These are phyloP conservation scores for Listronotus bonariensis DNA, from an alignment of 1,140 invertebrate genomes.

Conservation along the genomic window DNA sequence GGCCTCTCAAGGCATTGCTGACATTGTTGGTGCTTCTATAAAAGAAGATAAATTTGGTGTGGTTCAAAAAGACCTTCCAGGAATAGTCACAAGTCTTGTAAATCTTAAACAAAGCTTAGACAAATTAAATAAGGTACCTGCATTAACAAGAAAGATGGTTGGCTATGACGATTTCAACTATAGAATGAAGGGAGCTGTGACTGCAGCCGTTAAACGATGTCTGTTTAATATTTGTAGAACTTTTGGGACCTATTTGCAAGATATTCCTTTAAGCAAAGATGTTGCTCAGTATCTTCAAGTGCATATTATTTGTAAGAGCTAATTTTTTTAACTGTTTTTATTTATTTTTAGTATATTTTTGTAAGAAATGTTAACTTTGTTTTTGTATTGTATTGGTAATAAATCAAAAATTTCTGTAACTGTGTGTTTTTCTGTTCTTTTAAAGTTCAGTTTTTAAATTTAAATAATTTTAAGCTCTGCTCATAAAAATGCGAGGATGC, in stretches of 20 bases:
- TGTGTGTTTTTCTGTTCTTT: too few relatives aligned
- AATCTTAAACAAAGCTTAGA: conserved; percentile 71
- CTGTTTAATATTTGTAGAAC: conserved; percentile 73
- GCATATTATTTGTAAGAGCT: conserved; percentile 39
- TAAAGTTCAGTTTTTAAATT: too few relatives aligned
- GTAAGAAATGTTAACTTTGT: too few relatives aligned
- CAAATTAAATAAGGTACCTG: conserved; percentile 68
- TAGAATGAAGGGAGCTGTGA: conserved; percentile 65
- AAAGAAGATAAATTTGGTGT: conserved; percentile 79
- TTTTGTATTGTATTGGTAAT: too few relatives aligned
- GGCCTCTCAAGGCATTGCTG: conserved; percentile 70
- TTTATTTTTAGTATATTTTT: too few relatives aligned
- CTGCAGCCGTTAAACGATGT: conserved; percentile 69
- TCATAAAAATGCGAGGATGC: too few relatives aligned
- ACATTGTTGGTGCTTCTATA: conserved; percentile 68
- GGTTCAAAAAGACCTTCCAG: conserved; percentile 74
- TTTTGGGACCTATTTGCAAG: conserved; percentile 70
- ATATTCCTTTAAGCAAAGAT: conserved; percentile 62
- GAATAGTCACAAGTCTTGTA: conserved; percentile 68
- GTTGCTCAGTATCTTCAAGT: conserved; percentile 40
- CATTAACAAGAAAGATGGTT: conserved; percentile 64
- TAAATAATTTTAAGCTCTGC: too few relatives aligned
- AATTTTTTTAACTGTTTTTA: not conserved
- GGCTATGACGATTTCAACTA: conserved; percentile 64
- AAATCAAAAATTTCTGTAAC: too few relatives aligned